Conservation (phyloP, 2,888 invertebrate species). For the Himalopsyche tibetana region DNA sequence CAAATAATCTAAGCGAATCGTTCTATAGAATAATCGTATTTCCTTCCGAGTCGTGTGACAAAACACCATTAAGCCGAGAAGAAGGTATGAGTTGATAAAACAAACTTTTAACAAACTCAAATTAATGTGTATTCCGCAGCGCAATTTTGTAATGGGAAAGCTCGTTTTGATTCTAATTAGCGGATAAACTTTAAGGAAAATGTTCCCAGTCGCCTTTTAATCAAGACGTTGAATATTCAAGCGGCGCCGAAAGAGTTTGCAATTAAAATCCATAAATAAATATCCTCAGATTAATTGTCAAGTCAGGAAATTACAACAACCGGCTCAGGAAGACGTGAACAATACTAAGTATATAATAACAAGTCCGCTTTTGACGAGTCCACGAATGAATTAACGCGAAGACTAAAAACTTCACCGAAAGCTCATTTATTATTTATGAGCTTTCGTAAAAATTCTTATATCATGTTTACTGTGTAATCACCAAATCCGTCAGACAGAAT, state of each 20-base stretch:
- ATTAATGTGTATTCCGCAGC: constrained; percentile 27
- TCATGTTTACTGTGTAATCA: too few species aligned
- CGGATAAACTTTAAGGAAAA: constrained; percentile 1
- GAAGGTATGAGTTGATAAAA: not conserved
- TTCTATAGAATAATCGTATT: too few species aligned
- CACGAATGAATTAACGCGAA: too few species aligned
- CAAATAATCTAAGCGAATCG: too few species aligned
- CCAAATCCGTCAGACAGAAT: too few species aligned
- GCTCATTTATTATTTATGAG: too few species aligned
- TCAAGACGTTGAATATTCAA: constrained; percentile 34
- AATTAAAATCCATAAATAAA: constrained; percentile 11
- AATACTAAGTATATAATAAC: too few species aligned
- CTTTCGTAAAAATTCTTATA: too few species aligned
- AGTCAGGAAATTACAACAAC: too few species aligned
- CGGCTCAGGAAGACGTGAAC: too few species aligned
- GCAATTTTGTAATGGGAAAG: not conserved
- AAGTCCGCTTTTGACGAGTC: too few species aligned
- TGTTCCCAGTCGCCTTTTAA: constrained; percentile 4
- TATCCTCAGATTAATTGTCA: not conserved
- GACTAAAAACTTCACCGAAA: too few species aligned
- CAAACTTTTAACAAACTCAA: not conserved
- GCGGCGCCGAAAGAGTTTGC: not conserved
- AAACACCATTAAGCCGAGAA: constrained; percentile 22
- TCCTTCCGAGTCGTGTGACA: not conserved
- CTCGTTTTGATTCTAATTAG: constrained; percentile 34